Evolutionary conservation across 2,797 vertebrate genomes (phyloP).

Genomic region (Tangara arthus): DNA sequence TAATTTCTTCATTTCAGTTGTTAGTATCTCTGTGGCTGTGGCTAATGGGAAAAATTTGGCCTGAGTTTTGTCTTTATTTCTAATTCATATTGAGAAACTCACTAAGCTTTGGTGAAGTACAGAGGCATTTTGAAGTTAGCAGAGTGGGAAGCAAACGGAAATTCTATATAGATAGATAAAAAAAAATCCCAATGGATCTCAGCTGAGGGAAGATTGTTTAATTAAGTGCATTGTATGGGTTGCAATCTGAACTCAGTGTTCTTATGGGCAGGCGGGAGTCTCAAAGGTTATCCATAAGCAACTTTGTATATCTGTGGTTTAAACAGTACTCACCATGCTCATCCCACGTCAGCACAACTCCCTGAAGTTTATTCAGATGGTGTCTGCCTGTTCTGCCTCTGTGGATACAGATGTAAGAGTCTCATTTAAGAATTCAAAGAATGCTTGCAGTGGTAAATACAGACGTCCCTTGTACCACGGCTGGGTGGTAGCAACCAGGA

Average conservation of each 20-base stretch:
- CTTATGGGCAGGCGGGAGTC: neutral
- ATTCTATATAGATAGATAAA: neutral
- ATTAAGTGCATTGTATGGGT: neutral
- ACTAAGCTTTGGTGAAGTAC: neutral
- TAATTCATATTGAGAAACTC: neutral
- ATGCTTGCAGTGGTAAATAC: neutral
- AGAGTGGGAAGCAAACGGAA: neutral
- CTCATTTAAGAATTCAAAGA: neutral
- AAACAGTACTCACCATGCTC: neutral
- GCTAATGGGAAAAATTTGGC: neutral
- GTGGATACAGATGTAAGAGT: neutral
- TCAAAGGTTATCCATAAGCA: neutral
- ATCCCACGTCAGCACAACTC: neutral
- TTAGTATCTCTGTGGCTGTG: neutral
- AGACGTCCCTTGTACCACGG: neutral
- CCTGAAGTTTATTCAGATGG: neutral
- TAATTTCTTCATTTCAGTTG: neutral
- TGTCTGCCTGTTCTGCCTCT: neutral
- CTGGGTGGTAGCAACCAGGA: neutral
- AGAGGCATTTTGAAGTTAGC: neutral
- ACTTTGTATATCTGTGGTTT: neutral
- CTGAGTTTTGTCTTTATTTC: neutral
- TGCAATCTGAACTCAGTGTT: conserved; percentile 4
- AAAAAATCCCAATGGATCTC: neutral
- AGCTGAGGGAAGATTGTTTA: neutral